A percentile compares a stretch with the other conserved stretches of the same genome.
Conservation (phyloP, 1,140 invertebrate species). For the Condylostylus longicornis region DNA sequence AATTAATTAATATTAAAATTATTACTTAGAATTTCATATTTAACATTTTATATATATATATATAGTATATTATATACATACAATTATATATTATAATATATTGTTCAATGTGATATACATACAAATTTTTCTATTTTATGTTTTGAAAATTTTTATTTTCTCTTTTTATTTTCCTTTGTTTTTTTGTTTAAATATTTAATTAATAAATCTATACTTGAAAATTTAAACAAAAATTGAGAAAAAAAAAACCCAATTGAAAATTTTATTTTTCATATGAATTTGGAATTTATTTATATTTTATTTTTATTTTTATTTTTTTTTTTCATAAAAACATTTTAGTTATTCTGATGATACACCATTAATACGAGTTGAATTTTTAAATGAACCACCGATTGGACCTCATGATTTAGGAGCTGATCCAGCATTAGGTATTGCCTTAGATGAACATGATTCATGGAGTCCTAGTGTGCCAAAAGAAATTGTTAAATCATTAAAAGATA, state of each 20-base stretch:
- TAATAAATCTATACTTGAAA: no score
- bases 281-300: not conserved
- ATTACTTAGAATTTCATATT: no score
- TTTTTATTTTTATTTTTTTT: slow-evolving; percentile 1
- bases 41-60: no score
- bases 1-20: no score
- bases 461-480: slow-evolving; percentile 74
- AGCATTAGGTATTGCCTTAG: slow-evolving; percentile 55
- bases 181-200: no score
- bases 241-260: not conserved
- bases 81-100: no score
- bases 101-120: no score
- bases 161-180: no score
- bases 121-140: no score
- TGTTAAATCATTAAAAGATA: slow-evolving; percentile 59
- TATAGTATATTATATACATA: no score
- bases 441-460: slow-evolving; percentile 84
- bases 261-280: not conserved
- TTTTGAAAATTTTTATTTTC: no score
- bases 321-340: slow-evolving; percentile 27
- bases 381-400: slow-evolving; percentile 44
- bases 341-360: slow-evolving; percentile 44
- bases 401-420: slow-evolving; percentile 62
- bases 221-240: not conserved
- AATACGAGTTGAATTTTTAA: slow-evolving; percentile 46